phyloP scores from a whole-genome alignment of 1,140 invertebrate genomes.

The Lordiphosa collinella region DNA sequence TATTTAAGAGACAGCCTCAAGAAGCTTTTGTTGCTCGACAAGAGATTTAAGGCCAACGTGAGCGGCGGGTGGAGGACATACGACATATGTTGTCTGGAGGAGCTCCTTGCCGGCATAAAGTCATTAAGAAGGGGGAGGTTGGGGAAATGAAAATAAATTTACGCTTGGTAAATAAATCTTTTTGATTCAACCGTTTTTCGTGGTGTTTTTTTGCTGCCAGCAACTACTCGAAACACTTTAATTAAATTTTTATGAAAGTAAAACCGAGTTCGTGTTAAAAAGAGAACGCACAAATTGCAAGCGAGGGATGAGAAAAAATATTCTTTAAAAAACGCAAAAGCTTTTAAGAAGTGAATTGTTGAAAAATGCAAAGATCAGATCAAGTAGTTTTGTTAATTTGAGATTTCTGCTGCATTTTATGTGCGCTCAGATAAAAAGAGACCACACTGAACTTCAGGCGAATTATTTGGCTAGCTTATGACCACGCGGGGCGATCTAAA shows the following conservation, averaged over 20 bases:
- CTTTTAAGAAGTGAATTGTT: neutral
- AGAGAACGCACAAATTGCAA: no score
- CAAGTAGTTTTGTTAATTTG: no score
- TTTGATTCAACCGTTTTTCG: slow-evolving; percentile 50
- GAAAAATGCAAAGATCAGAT: no score
- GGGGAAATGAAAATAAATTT: slow-evolving; percentile 71
- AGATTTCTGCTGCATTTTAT: no score
- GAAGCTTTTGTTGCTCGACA: slow-evolving; percentile 24
- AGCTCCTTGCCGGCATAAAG: slow-evolving; percentile 48
- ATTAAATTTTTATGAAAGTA: slow-evolving; percentile 60
- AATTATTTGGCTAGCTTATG: no score
- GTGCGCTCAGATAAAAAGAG: no score
- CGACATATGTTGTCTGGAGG: slow-evolving; percentile 49
- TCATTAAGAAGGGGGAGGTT: slow-evolving; percentile 52
- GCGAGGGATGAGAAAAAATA: neutral
- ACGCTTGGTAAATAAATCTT: slow-evolving; percentile 73
- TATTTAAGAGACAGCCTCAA: slow-evolving; percentile 48
- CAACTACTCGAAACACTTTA: slow-evolving; percentile 61
- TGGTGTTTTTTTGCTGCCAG: neutral
- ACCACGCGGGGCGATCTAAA: no score
- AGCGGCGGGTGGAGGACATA: neutral
- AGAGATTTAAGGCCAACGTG: slow-evolving; percentile 19
- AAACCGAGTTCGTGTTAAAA: neutral
- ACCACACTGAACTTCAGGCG: no score
- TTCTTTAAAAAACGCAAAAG: neutral